Conservation (phyloP, 1,140 invertebrate species). For the Mamestra configurata region DNA sequence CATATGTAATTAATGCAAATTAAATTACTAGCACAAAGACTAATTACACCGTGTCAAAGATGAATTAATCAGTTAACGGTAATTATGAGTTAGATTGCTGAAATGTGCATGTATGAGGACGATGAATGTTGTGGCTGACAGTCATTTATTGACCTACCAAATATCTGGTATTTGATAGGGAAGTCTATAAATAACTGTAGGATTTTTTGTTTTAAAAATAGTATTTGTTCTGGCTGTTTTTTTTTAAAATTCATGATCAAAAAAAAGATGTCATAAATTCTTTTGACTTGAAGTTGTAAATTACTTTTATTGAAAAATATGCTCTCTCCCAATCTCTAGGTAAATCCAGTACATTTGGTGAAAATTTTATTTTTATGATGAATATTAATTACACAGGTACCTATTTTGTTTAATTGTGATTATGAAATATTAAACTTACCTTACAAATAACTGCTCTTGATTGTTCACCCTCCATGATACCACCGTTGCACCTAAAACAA, state of each 20-base stretch:
- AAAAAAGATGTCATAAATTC: too few species aligned
- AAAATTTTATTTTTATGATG: too few species aligned
- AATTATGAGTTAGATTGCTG: constrained; percentile 39
- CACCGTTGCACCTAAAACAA: constrained; percentile 95
- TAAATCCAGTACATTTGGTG: too few species aligned
- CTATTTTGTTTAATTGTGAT: background rate
- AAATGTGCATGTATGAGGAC: background rate
- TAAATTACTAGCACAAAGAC: constrained; percentile 56
- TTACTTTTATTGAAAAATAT: too few species aligned
- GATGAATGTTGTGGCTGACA: background rate
- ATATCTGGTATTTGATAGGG: too few species aligned
- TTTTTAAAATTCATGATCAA: too few species aligned
- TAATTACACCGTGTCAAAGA: constrained; percentile 62
- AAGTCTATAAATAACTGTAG: too few species aligned
- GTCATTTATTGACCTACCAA: too few species aligned
- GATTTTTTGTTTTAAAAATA: too few species aligned
- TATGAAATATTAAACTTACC: constrained; percentile 91
- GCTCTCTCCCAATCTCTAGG: too few species aligned
- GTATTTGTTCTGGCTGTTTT: too few species aligned
- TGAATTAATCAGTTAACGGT: constrained; percentile 56
- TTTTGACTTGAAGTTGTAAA: too few species aligned
- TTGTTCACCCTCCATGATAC: constrained; percentile 98
- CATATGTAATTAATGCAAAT: constrained; percentile 63
- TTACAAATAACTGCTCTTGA: constrained; percentile 97
- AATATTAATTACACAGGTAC: background rate